These are phyloP conservation scores for Synanthedon formicaeformis DNA, from an alignment of 2,888 invertebrate species.

Conservation along the genomic window DNA sequence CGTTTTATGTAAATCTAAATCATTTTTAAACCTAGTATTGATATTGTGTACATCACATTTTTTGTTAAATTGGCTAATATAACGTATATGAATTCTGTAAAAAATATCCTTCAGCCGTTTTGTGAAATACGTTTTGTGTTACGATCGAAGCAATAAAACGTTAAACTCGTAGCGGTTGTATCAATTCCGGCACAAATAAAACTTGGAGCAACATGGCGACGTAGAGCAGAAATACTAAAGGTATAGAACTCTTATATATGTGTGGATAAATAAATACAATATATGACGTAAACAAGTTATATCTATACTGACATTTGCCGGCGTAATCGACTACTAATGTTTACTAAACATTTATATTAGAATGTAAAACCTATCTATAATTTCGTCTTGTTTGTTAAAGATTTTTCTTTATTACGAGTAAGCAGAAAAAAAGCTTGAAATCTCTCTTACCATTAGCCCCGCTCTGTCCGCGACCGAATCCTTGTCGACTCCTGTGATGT, in stretches of 20 bases:
- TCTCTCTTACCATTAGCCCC: constrained; percentile 81
- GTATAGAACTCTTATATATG: background rate
- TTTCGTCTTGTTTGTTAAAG: too few species aligned
- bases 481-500: constrained; percentile 94
- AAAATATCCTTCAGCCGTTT: too few species aligned
- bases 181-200: background rate
- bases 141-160: background rate
- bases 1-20: too few species aligned
- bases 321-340: background rate
- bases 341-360: too few species aligned
- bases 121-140: too few species aligned
- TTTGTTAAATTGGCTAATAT: too few species aligned
- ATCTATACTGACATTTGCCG: constrained; percentile 5
- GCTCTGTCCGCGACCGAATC: constrained; percentile 93
- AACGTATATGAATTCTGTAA: too few species aligned
- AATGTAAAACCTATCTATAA: too few species aligned
- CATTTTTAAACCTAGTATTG: too few species aligned
- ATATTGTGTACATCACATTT: too few species aligned
- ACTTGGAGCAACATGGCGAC: constrained; percentile 1
- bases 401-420: background rate
- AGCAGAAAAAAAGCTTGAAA: background rate
- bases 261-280: background rate
- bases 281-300: background rate
- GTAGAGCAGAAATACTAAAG: constrained; percentile 3
- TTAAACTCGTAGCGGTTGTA: constrained; percentile 1